Evolutionary conservation across 2,113 vertebrate genomes (phyloP).

Genomic region (Hypocryptadius cinnamomeus): DNA sequence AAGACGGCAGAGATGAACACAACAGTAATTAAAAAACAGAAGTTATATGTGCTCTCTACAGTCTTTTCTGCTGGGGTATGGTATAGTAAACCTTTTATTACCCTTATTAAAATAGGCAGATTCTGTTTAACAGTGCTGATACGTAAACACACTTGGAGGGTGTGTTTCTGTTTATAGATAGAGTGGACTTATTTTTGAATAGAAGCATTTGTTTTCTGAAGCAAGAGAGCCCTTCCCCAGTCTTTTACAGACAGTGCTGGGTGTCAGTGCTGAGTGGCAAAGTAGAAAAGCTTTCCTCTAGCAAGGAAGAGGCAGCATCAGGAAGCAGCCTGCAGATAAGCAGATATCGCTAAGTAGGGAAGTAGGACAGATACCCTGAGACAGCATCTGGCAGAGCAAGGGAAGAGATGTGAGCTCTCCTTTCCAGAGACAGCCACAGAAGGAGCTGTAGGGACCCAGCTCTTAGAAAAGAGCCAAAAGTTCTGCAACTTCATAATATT

Average conservation of each 20-base stretch:
- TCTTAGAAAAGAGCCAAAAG: background rate
- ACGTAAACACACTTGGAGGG: background rate
- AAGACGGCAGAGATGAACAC: background rate
- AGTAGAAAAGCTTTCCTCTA: background rate
- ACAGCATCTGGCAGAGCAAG: background rate
- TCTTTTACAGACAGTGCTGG: background rate
- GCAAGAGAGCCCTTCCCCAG: background rate
- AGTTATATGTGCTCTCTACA: background rate
- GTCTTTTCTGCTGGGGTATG: background rate
- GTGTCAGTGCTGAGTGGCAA: background rate
- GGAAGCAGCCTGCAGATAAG: background rate
- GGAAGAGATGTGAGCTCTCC: background rate
- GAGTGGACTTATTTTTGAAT: background rate
- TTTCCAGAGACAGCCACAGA: background rate
- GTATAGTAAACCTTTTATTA: background rate
- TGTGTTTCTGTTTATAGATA: background rate
- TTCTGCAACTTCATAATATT: background rate
- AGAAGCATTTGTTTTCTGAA: background rate
- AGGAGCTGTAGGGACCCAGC: background rate
- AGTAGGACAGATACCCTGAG: constrained; percentile 48
- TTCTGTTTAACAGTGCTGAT: background rate
- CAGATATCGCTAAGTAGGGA: constrained; percentile 18
- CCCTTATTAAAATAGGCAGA: background rate
- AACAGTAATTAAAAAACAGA: background rate
- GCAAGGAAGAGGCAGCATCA: background rate